These are phyloP conservation scores for Neogale vison DNA, from an alignment of 2,113 vertebrate species.

Conservation along the genomic window DNA sequence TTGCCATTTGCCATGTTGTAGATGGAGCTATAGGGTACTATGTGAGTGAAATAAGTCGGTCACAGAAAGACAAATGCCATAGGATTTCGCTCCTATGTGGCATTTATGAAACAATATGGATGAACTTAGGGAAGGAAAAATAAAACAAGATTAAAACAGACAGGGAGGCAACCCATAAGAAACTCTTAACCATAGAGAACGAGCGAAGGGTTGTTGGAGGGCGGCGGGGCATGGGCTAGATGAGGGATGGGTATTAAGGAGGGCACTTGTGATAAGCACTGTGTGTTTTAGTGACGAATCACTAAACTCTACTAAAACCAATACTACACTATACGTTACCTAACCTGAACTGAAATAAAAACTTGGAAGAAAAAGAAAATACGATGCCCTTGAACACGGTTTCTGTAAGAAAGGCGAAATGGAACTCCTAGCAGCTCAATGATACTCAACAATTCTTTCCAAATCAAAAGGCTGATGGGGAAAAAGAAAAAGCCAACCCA, in stretches of 20 bases:
- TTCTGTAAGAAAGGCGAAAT: neutral
- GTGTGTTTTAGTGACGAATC: neutral
- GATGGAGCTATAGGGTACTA: neutral
- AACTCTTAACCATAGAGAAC: neutral
- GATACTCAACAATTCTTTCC: neutral
- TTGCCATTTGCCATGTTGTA: neutral
- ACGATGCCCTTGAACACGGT: too few species aligned
- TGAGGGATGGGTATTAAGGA: neutral
- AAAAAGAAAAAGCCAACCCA: neutral
- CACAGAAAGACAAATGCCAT: neutral
- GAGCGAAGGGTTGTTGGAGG: neutral
- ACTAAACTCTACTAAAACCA: neutral
- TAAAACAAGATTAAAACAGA: neutral
- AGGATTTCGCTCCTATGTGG: neutral
- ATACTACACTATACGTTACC: neutral
- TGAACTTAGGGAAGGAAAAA: neutral
- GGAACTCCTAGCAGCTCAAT: neutral
- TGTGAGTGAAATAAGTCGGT: neutral
- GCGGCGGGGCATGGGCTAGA: neutral
- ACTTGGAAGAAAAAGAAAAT: neutral
- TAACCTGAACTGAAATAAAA: neutral
- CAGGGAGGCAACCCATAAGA: neutral
- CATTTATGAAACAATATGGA: neutral
- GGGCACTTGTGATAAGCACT: neutral
- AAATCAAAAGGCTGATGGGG: neutral